phyloP scores from a whole-genome alignment of 1,140 invertebrate genomes.

The Meloidogyne chitwoodi region DNA sequence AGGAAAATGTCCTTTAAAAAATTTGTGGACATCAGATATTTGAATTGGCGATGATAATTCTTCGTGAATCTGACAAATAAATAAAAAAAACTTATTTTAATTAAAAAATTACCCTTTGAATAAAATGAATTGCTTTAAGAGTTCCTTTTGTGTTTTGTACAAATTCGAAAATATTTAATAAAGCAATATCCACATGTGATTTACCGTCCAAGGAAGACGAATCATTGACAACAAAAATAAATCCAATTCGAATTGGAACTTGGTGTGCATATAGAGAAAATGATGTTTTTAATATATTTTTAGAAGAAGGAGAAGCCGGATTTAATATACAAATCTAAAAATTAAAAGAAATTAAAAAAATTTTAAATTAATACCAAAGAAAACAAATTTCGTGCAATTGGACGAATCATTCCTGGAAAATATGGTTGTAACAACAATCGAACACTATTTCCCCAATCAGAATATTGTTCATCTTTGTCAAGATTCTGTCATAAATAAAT shows the following conservation, averaged over 20 bases:
- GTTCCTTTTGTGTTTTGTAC: conserved; percentile 69
- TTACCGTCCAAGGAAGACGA: conserved; percentile 65
- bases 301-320: conserved; percentile 71
- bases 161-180: conserved; percentile 87
- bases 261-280: conserved; percentile 86
- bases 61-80: conserved; percentile 39
- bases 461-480: conserved; percentile 66
- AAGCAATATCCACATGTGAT: conserved; percentile 74
- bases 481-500: conserved; percentile 72
- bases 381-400: conserved; percentile 86
- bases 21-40: conserved; percentile 70
- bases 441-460: conserved; percentile 78
- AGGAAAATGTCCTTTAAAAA: conserved; percentile 70
- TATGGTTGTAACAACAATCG: conserved; percentile 86
- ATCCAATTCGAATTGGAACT: conserved; percentile 76
- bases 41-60: conserved; percentile 28
- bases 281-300: conserved; percentile 75
- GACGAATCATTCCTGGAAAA: conserved; percentile 89
- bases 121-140: conserved; percentile 60
- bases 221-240: conserved; percentile 76
- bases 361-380: conserved; percentile 70
- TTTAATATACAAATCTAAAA: conserved; percentile 72
- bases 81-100: conserved; percentile 7
- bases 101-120: conserved; percentile 39
- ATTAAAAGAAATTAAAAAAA: not conserved